phyloP scores from a whole-genome alignment of 2,113 vertebrate genomes.

The Ancistrus triradiatus region DNA sequence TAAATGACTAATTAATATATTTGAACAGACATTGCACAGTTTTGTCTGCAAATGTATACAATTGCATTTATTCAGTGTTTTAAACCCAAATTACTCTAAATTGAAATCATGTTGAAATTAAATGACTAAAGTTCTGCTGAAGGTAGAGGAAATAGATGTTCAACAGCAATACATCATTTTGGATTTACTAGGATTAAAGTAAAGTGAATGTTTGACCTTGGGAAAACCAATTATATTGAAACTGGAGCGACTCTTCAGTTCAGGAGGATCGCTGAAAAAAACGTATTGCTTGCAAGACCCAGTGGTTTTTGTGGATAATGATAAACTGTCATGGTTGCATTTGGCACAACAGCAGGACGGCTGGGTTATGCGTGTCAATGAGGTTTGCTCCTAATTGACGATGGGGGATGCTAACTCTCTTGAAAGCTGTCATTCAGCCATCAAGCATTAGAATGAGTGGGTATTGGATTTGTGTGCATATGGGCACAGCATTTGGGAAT shows the following conservation, averaged over 20 bases:
- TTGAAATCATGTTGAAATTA: not conserved
- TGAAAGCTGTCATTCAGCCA: slow-evolving; percentile 65
- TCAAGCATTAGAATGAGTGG: slow-evolving; percentile 58
- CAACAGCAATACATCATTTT: no score
- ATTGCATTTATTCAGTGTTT: not conserved
- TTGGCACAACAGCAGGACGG: slow-evolving; percentile 71
- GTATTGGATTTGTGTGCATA: slow-evolving; percentile 68
- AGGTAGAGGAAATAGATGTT: no score
- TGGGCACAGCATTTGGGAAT: slow-evolving; percentile 27
- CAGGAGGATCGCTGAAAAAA: slow-evolving; percentile 68
- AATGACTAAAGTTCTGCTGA: no score
- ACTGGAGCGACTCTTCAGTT: slow-evolving; percentile 66
- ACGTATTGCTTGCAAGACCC: slow-evolving; percentile 70
- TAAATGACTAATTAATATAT: no score
- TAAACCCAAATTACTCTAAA: slow-evolving; percentile 1
- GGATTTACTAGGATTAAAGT: slow-evolving; percentile 46
- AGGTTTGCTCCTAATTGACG: slow-evolving; percentile 73
- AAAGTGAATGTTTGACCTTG: slow-evolving; percentile 75
- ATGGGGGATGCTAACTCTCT: slow-evolving; percentile 67
- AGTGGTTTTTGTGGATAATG: slow-evolving; percentile 78
- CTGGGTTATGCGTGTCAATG: slow-evolving; percentile 65
- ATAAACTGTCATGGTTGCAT: slow-evolving; percentile 76
- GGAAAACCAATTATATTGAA: slow-evolving; percentile 62
- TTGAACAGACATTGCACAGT: no score
- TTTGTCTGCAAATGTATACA: no score